Evolutionary conservation across 2,888 invertebrate genomes (phyloP).

Genomic region (Chelonus formosanus): DNA sequence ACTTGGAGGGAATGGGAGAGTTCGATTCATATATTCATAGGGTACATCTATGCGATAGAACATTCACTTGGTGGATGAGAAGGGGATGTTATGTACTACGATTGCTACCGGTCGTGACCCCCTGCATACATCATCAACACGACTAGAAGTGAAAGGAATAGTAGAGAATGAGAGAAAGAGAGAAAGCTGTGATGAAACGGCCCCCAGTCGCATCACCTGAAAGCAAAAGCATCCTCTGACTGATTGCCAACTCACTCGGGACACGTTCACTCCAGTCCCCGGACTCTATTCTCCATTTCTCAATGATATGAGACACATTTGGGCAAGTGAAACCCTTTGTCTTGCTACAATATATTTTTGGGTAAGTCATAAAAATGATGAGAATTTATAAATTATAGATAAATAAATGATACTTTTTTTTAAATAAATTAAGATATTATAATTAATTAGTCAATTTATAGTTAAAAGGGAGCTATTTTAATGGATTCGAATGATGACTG

Average conservation of each 20-base stretch:
- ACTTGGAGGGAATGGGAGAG: conserved; percentile 38
- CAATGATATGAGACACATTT: conserved; percentile 11
- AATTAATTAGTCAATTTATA: too few relatives aligned
- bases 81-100: conserved; percentile 51
- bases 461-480: too few relatives aligned
- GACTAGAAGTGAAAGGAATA: conserved; percentile 33
- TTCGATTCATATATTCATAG: conserved; percentile 64
- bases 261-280: conserved; percentile 29
- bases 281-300: conserved; percentile 24
- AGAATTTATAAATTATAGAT: too few relatives aligned
- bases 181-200: conserved; percentile 57
- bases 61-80: conserved; percentile 30
- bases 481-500: too few relatives aligned
- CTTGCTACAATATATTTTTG: neutral
- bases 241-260: conserved; percentile 61
- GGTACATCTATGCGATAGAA: conserved; percentile 16
- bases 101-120: conserved; percentile 61
- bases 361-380: too few relatives aligned
- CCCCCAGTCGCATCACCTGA: conserved; percentile 57
- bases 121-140: conserved; percentile 59
- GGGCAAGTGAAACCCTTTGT: conserved; percentile 6
- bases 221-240: conserved; percentile 56
- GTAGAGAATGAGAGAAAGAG: conserved; percentile 5
- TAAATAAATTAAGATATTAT: too few relatives aligned
- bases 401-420: too few relatives aligned